phyloP scores from a whole-genome alignment of 2,888 invertebrate species.

The Augiades crinisus region DNA sequence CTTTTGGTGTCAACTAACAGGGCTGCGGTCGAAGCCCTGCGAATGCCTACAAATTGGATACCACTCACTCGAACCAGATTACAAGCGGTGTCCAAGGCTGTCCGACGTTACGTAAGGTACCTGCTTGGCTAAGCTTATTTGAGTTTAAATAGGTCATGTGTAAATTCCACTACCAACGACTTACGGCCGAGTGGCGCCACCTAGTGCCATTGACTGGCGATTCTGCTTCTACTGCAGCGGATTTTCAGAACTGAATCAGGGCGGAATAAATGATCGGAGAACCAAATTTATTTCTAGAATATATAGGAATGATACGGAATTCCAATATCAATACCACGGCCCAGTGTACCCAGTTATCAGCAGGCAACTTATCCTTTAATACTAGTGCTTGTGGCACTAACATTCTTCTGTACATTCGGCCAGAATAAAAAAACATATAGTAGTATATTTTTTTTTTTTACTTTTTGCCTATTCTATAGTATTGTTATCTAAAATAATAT shows the following conservation, averaged over 20 bases:
- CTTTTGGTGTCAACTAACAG: conserved; percentile 72
- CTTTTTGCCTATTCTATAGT: too few relatives aligned
- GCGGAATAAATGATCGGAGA: not conserved
- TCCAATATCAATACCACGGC: too few relatives aligned
- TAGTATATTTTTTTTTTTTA: too few relatives aligned
- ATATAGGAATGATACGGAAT: too few relatives aligned
- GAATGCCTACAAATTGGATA: conserved; percentile 72
- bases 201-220: not conserved
- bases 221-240: too few relatives aligned
- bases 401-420: too few relatives aligned
- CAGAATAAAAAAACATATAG: too few relatives aligned
- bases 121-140: conserved; percentile 43
- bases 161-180: conserved; percentile 14
- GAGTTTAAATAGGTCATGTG: conserved; percentile 51
- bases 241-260: not conserved
- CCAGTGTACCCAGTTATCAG: too few relatives aligned
- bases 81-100: conserved; percentile 65
- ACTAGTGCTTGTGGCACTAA: too few relatives aligned
- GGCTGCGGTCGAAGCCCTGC: conserved; percentile 72
- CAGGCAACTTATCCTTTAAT: too few relatives aligned
- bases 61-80: conserved; percentile 66
- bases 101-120: conserved; percentile 51
- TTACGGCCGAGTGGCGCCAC: not conserved
- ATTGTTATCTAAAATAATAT: too few relatives aligned
- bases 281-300: too few relatives aligned